A percentile compares a stretch with the other conserved stretches of the same genome.
These are phyloP conservation scores for Drosophila malerkotliana DNA, from an alignment of 1,140 invertebrate genomes.

Conservation along the genomic window DNA sequence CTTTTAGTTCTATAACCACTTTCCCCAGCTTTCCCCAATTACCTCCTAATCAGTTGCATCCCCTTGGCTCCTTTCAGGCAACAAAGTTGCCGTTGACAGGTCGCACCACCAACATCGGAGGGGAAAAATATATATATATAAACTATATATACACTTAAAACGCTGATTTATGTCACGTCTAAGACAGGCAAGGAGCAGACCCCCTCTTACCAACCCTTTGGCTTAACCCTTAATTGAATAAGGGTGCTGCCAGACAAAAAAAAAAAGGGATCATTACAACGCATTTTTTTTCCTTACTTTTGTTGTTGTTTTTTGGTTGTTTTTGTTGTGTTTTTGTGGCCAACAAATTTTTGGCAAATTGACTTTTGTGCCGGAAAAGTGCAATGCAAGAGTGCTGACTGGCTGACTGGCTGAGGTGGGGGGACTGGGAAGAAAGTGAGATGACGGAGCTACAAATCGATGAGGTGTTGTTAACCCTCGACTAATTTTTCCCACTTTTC, in stretches of 20 bases:
- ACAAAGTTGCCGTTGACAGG: constrained; percentile 75
- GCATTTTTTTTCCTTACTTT: constrained; percentile 38
- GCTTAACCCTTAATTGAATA: constrained; percentile 43
- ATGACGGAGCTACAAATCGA: constrained; percentile 75
- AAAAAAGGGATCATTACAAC: constrained; percentile 60
- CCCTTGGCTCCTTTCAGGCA: constrained; percentile 19
- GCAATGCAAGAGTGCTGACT: constrained; percentile 21
- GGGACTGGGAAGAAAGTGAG: constrained; percentile 11
- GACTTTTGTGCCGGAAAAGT: constrained; percentile 52
- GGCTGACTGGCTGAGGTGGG: too few relatives aligned
- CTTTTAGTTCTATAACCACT: neutral
- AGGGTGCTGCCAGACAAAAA: neutral
- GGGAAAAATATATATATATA: neutral
- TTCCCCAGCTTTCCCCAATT: neutral
- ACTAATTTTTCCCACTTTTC: constrained; percentile 14
- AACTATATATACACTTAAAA: constrained; percentile 60
- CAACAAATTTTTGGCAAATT: constrained; percentile 63
- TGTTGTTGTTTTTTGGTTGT: constrained; percentile 16
- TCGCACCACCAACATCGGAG: constrained; percentile 41
- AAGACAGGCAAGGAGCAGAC: constrained; percentile 49
- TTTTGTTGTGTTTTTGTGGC: constrained; percentile 27
- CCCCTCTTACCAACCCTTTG: neutral
- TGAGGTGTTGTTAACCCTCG: constrained; percentile 59
- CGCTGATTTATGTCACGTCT: constrained; percentile 75
- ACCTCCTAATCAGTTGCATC: constrained; percentile 21